phyloP scores from a whole-genome alignment of 1,140 invertebrate species.

The Rhynchophorus ferrugineus region DNA sequence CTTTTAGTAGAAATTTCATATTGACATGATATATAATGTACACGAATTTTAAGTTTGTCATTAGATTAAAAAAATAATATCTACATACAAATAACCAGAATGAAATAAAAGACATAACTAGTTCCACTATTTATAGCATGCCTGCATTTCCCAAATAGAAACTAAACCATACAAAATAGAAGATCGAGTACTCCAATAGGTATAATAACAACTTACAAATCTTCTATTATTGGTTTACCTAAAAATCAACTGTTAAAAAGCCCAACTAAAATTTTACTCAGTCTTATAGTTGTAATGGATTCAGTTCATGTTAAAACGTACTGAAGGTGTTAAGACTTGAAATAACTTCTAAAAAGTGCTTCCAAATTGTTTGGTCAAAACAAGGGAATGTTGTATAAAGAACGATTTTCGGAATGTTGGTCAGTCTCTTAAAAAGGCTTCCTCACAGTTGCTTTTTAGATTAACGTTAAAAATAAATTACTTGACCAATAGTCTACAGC shows the following conservation, averaged over 20 bases:
- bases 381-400: not conserved
- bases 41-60: too few species aligned
- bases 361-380: too few species aligned
- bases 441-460: not conserved
- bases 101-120: conserved; percentile 15
- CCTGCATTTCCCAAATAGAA: conserved; percentile 41
- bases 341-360: too few species aligned
- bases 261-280: not conserved
- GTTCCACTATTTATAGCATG: conserved; percentile 25
- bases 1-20: not conserved
- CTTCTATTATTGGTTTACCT: too few species aligned
- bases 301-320: too few species aligned
- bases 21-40: too few species aligned
- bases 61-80: conserved; percentile 4
- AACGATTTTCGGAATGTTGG: not conserved
- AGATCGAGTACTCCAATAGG: not conserved
- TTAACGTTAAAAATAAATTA: not conserved
- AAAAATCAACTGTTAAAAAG: not conserved
- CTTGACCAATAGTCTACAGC: conserved; percentile 29
- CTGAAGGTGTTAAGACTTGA: too few species aligned
- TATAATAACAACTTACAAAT: not conserved
- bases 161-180: conserved; percentile 9
- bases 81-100: not conserved
- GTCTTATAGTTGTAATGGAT: not conserved
- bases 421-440: conserved; percentile 1